Base-by-base conservation (phyloP, 2,888 invertebrate species). In the Heliconius cydno region DNA sequence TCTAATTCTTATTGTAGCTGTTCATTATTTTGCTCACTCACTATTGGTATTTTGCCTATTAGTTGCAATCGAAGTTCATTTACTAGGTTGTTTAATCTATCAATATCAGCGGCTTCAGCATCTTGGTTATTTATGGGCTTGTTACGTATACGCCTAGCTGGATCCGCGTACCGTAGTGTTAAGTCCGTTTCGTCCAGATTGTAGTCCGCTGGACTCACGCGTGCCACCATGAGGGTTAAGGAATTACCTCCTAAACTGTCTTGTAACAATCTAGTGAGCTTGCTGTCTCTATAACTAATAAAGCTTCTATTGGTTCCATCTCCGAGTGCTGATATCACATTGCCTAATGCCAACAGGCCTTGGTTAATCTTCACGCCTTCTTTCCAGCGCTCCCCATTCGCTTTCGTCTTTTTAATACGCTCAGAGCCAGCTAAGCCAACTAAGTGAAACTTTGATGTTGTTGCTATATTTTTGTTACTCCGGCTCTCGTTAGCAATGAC, bases 161-260 rank as follows among this genome's bases (percentile, higher is more conserved):
- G 95, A 90, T 98, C 98, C 0, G 98, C 98, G 89, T 99, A 99
- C 0, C 98, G 95, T 57, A 99, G 91, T 0, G 99, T 99, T 63
- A 98, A 98, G 1, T 98, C 88, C 0, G 98, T 98, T 93, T 99
- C 99, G 82, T 98, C 98, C 74, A 98, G 90, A 88, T 97, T 97
- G 84, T 97, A 97, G 89, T 97, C 97, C 0, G 99, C 98, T 0
- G 99, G 99, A 88, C 98, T 98, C 0, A 99, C 97, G 90, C 99
- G 99, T 0, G 99, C 99, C 79, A 99, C 97, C 99, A 99, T 99
- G 22, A 99, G 89, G 0, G 99, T 99, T 52, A 98, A 96, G 0
- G 98, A 98, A 89, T 99, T 99, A 0, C 99, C 99, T 25, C 99
- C 99, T 13, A 99, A 95, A 10, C 98, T 98, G 95, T 99, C 99